Conservation (phyloP, 2,113 vertebrate genomes). For the Fukomys damarensis region DNA sequence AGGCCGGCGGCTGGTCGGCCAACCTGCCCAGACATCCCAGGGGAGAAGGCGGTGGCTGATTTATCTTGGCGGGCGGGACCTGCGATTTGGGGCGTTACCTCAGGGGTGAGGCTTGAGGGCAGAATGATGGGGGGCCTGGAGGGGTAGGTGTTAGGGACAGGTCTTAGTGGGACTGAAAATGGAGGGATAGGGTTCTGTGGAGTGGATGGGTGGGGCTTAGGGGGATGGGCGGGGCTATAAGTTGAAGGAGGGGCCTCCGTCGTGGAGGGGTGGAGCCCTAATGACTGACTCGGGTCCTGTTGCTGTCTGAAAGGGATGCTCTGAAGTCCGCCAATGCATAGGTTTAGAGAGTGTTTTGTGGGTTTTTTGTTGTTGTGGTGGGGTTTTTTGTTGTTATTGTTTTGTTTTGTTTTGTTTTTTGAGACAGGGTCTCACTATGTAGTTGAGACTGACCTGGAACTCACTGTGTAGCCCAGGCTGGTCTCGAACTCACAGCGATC, state of each 20-base stretch:
- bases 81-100: constrained; percentile 48
- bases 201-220: neutral
- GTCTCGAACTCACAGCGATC: too few relatives aligned
- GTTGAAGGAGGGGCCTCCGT: constrained; percentile 8
- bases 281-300: neutral
- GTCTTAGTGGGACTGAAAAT: neutral
- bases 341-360: constrained; percentile 15
- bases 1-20: constrained; percentile 35
- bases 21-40: neutral
- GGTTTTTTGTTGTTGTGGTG: too few relatives aligned
- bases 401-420: too few relatives aligned
- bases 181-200: neutral
- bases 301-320: constrained; percentile 4
- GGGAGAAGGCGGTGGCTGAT: neutral
- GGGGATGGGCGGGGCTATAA: neutral
- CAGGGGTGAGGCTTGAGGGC: constrained; percentile 17
- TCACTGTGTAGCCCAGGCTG: too few relatives aligned
- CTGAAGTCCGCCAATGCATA: neutral
- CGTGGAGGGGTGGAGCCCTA: neutral
- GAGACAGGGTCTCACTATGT: too few relatives aligned
- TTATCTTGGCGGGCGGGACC: neutral
- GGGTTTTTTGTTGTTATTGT: too few relatives aligned
- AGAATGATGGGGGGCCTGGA: neutral
- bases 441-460: too few relatives aligned
- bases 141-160: neutral